phyloP scores from a whole-genome alignment of 2,888 invertebrate genomes.

The Dryococelus australis region DNA sequence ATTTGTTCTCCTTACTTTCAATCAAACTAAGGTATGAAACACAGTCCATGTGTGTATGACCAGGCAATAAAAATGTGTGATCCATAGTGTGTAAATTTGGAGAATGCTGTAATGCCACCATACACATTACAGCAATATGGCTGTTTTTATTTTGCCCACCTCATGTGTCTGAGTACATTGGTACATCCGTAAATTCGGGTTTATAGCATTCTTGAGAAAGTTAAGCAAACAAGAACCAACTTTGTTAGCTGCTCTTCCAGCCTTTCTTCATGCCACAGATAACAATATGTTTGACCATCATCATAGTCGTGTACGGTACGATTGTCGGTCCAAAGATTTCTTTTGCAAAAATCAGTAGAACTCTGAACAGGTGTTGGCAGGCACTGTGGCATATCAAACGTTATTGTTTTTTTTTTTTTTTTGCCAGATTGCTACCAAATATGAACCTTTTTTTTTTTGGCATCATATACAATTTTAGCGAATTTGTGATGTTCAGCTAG shows the following conservation, averaged over 20 bases:
- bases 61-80: not conserved
- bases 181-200: not conserved
- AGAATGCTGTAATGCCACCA: not conserved
- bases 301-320: conserved; percentile 4
- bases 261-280: conserved; percentile 27
- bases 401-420: not conserved
- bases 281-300: not conserved
- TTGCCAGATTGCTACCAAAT: not conserved
- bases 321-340: conserved; percentile 18
- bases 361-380: not conserved
- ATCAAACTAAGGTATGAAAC: conserved; percentile 28
- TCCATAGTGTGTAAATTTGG: not conserved
- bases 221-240: not conserved
- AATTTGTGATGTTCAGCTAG: not conserved
- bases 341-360: not conserved
- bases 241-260: not conserved
- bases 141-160: conserved; percentile 13
- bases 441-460: not conserved
- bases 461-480: not conserved
- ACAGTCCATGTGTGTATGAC: conserved; percentile 25
- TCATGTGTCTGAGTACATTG: conserved; percentile 4
- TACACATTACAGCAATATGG: conserved; percentile 24
- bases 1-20: conserved; percentile 27
- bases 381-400: conserved; percentile 11
- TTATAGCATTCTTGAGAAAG: not conserved